Conservation (phyloP, 2,888 invertebrate genomes). For the Drosophila phalerata region DNA sequence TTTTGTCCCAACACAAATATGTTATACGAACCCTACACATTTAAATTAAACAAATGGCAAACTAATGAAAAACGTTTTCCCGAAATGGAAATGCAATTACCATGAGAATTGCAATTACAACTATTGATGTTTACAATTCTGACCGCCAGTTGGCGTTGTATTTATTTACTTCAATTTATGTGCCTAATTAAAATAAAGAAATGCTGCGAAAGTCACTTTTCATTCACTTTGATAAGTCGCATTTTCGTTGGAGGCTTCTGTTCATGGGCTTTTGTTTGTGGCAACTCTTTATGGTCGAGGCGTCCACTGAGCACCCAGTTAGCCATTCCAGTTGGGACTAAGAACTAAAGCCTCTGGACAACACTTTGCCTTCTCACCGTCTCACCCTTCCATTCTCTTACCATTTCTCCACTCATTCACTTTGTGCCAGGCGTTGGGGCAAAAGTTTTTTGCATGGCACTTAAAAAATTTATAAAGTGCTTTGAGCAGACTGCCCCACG, state of each 20-base stretch:
- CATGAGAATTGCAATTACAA: conserved; percentile 36
- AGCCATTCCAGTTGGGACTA: conserved; percentile 37
- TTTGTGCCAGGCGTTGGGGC: conserved; percentile 40
- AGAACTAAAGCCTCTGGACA: conserved; percentile 42
- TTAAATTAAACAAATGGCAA: conserved; percentile 43
- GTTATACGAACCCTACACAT: conserved; percentile 15
- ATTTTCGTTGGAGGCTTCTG: neutral
- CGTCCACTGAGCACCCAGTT: conserved; percentile 47
- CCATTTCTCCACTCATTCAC: conserved; percentile 4
- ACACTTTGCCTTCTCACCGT: conserved; percentile 13
- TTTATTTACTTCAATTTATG: neutral
- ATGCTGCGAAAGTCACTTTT: conserved; percentile 5
- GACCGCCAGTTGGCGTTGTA: conserved; percentile 38
- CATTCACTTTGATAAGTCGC: conserved; percentile 36
- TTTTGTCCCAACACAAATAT: conserved; percentile 26
- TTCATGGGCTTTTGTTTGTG: conserved; percentile 48
- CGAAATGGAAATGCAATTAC: conserved; percentile 47
- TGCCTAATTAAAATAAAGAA: conserved; percentile 36
- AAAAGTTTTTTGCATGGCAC: conserved; percentile 69
- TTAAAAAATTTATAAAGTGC: conserved; percentile 77
- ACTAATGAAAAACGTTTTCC: conserved; percentile 53
- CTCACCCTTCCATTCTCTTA: conserved; percentile 23
- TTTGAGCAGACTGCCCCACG: conserved; percentile 67
- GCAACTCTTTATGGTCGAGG: conserved; percentile 45
- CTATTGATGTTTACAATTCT: conserved; percentile 35